Evolutionary conservation across 2,113 vertebrate genomes (phyloP).

Genomic region (Promerops cafer): DNA sequence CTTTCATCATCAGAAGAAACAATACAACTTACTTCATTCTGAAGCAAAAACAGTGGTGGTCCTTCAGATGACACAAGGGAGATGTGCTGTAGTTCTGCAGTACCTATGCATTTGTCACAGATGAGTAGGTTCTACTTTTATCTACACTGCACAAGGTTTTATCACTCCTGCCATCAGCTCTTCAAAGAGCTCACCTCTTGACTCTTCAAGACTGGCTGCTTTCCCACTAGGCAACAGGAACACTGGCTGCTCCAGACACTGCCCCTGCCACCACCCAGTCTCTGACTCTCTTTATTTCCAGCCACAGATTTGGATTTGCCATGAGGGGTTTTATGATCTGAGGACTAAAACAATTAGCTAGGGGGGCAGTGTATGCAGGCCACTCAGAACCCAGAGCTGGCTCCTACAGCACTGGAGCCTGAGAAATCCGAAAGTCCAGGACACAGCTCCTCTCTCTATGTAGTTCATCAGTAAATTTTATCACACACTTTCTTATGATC

Average conservation of each 20-base stretch:
- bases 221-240: not conserved
- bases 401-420: not conserved
- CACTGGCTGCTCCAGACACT: not conserved
- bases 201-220: not conserved
- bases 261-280: not conserved
- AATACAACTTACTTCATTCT: not conserved
- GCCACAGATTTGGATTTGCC: not conserved
- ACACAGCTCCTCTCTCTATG: not conserved
- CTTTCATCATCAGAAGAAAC: not conserved
- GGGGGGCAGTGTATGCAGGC: not conserved
- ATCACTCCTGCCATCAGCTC: not conserved
- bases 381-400: not conserved
- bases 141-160: accelerated
- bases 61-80: not conserved
- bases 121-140: not conserved
- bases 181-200: not conserved
- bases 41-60: not conserved
- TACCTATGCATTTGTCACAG: accelerated
- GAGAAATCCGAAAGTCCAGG: not conserved
- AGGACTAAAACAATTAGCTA: not conserved
- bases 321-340: not conserved
- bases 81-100: not conserved
- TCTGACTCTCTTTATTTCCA: not conserved
- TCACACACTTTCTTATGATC: not conserved
- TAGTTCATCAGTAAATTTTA: not conserved